Percentiles rank a stretch among this genome's conserved stretches.
These are phyloP conservation scores for Chionomys nivalis DNA, from an alignment of 2,113 vertebrate genomes.

Conservation along the genomic window DNA sequence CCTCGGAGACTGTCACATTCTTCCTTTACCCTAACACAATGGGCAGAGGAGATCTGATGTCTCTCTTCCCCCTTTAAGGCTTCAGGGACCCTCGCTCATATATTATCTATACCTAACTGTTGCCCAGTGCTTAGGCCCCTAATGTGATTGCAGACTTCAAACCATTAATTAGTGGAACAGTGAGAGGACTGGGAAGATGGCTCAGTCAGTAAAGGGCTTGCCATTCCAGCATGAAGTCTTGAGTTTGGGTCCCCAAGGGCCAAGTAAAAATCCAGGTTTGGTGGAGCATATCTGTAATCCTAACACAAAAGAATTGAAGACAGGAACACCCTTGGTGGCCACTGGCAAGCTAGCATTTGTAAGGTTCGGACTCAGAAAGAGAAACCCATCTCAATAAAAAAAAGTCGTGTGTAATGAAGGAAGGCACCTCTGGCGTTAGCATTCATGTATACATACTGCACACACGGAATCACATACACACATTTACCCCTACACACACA, in stretches of 20 bases:
- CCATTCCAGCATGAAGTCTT: not conserved
- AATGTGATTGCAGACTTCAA: not conserved
- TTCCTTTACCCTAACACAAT: not conserved
- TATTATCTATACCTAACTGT: not conserved
- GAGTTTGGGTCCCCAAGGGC: not conserved
- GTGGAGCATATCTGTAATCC: too few species aligned
- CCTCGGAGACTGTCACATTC: not conserved
- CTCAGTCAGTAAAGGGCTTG: not conserved
- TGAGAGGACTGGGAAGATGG: not conserved
- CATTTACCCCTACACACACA: not conserved
- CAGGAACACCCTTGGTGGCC: too few species aligned
- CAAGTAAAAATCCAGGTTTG: not conserved
- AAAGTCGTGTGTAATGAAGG: not conserved
- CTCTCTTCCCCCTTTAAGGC: not conserved
- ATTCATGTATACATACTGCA: not conserved
- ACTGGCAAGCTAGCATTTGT: not conserved
- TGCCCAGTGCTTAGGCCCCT: too few species aligned
- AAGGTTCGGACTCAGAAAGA: not conserved
- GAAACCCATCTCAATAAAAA: too few species aligned
- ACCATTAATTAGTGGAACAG: not conserved
- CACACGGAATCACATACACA: not conserved
- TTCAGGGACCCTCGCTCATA: not conserved
- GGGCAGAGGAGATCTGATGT: not conserved
- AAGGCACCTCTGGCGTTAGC: not conserved
- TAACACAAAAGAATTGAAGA: not conserved